phyloP scores from a whole-genome alignment of 1,140 invertebrate genomes.

The Caenorhabditis remanei region DNA sequence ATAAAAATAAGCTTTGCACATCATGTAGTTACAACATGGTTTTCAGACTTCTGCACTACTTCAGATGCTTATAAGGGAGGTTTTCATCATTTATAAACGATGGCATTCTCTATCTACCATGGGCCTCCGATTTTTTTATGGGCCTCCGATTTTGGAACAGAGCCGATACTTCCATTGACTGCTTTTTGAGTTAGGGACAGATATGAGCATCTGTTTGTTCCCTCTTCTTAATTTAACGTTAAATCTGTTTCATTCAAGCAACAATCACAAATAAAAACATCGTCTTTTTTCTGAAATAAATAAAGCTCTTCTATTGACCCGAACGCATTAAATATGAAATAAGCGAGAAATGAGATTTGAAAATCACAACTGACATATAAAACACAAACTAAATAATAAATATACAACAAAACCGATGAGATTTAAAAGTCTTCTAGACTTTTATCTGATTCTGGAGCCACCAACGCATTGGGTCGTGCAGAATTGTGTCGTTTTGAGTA shows the following conservation, averaged over 20 bases:
- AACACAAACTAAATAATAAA: background rate
- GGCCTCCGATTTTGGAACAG: too few relatives aligned
- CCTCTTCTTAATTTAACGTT: too few relatives aligned
- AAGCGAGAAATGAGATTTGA: background rate
- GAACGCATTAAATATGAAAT: conserved; percentile 11
- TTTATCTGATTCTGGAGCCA: conserved; percentile 35
- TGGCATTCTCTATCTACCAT: too few relatives aligned
- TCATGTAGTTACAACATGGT: too few relatives aligned
- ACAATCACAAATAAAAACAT: background rate
- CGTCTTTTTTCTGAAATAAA: background rate
- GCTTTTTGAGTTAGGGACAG: too few relatives aligned
- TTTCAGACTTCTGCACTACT: too few relatives aligned
- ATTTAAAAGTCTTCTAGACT: background rate
- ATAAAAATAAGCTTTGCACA: too few relatives aligned
- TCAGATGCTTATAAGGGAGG: too few relatives aligned
- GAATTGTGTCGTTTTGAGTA: conserved; percentile 31
- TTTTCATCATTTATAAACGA: too few relatives aligned
- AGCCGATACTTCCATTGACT: too few relatives aligned
- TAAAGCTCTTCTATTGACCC: conserved; percentile 13
- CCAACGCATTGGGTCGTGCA: conserved; percentile 3
- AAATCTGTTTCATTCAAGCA: background rate
- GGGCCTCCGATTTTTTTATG: too few relatives aligned
- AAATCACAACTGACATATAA: background rate
- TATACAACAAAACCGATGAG: background rate
- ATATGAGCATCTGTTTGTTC: too few relatives aligned